A percentile compares a stretch with the other conserved stretches of the same genome.
Conservation (phyloP, 2,888 invertebrate genomes). For the Rhodophaea formosa region DNA sequence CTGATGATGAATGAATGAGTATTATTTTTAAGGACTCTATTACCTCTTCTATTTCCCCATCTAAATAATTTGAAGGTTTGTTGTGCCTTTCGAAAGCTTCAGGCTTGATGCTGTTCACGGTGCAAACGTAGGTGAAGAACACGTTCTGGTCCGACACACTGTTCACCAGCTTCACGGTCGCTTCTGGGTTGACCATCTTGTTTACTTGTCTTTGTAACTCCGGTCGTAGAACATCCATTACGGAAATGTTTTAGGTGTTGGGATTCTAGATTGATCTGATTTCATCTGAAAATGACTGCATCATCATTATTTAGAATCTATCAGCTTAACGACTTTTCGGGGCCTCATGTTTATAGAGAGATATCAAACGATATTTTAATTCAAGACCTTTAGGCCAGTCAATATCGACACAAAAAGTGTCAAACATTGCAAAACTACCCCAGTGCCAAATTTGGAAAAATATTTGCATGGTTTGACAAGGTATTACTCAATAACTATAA, state of each 20-base stretch:
- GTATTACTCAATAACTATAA: too few relatives aligned
- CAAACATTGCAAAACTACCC: too few relatives aligned
- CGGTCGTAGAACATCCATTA: neutral
- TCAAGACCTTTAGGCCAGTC: too few relatives aligned
- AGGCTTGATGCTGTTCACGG: constrained; percentile 53
- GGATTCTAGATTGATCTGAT: neutral
- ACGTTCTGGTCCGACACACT: constrained; percentile 64
- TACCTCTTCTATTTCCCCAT: constrained; percentile 38
- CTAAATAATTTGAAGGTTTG: constrained; percentile 22
- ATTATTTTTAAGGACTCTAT: neutral
- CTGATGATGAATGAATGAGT: too few relatives aligned
- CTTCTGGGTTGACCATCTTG: neutral
- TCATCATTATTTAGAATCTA: too few relatives aligned
- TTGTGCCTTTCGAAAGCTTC: constrained; percentile 27
- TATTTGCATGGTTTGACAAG: too few relatives aligned
- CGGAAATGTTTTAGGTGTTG: neutral
- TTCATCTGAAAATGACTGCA: constrained; percentile 3
- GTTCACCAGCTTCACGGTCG: constrained; percentile 39
- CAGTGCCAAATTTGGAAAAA: too few relatives aligned
- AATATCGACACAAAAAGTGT: too few relatives aligned
- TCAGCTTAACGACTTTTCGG: too few relatives aligned
- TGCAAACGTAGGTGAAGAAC: constrained; percentile 59
- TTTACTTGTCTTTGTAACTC: neutral
- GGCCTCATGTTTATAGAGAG: too few relatives aligned
- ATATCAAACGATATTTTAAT: too few relatives aligned